Evolutionary conservation across 2,888 invertebrate genomes (phyloP).

Genomic region (Hemicrepidius hirtus): DNA sequence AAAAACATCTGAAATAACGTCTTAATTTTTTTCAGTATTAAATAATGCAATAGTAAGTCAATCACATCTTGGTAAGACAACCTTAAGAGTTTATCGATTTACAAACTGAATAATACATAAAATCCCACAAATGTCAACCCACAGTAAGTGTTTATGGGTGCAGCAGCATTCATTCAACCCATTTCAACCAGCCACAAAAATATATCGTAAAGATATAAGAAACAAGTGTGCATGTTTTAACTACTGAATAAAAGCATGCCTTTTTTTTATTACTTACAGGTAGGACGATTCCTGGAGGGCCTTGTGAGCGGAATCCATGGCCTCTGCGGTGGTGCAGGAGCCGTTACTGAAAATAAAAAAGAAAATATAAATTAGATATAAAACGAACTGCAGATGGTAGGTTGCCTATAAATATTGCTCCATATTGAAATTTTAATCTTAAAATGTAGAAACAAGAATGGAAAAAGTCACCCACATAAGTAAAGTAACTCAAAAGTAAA

Average conservation of each 20-base stretch:
- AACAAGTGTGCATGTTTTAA: conserved; percentile 30
- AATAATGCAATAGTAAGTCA: background rate
- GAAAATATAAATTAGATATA: conserved; percentile 44
- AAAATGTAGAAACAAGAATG: background rate
- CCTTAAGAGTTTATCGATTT: conserved; percentile 21
- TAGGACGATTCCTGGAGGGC: conserved; percentile 91
- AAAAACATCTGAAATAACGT: background rate
- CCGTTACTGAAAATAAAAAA: conserved; percentile 84
- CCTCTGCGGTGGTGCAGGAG: conserved; percentile 92
- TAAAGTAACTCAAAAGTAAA: background rate
- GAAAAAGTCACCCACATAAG: background rate
- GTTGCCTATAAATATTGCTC: background rate
- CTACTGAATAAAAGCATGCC: background rate
- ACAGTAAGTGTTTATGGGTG: conserved; percentile 39
- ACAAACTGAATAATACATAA: conserved; percentile 30
- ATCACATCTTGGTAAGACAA: background rate
- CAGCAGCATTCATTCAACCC: conserved; percentile 42
- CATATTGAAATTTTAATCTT: background rate
- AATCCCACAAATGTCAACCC: conserved; percentile 36
- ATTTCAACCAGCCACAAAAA: conserved; percentile 22
- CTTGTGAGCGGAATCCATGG: conserved; percentile 96
- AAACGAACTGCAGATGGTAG: background rate
- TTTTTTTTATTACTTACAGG: conserved; percentile 83
- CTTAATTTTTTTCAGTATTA: background rate
- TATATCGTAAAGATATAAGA: conserved; percentile 10